These are phyloP conservation scores for Coilia nasus DNA, from an alignment of 2,797 vertebrate genomes.

Conservation along the genomic window DNA sequence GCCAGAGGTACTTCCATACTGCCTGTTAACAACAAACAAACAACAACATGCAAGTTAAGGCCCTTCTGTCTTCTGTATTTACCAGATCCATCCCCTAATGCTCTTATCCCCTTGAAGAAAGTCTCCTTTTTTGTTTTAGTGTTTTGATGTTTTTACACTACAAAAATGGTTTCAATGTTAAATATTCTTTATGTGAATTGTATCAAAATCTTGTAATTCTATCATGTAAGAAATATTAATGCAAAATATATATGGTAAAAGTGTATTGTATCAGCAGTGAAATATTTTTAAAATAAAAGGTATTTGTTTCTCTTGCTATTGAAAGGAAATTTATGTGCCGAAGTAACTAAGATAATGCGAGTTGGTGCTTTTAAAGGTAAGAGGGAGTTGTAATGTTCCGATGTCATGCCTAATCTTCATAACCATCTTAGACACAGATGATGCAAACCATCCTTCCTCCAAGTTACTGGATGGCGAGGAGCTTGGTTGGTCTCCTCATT, in stretches of 20 bases:
- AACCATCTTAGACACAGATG: neutral
- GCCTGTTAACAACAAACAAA: slow-evolving; percentile 62
- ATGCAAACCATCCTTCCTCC: neutral
- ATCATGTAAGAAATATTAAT: slow-evolving; percentile 97
- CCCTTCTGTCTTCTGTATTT: slow-evolving; percentile 14
- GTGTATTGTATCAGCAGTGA: slow-evolving; percentile 97
- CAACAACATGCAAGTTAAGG: slow-evolving; percentile 53
- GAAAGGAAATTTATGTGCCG: neutral
- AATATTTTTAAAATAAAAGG: slow-evolving; percentile 99
- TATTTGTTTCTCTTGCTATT: slow-evolving; percentile 80
- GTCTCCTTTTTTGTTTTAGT: slow-evolving; percentile 75
- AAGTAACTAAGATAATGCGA: neutral
- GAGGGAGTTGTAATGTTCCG: neutral
- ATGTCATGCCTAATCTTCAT: neutral
- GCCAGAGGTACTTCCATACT: slow-evolving; percentile 19
- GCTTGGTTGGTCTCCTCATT: slow-evolving; percentile 39
- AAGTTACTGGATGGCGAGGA: neutral
- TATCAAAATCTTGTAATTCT: slow-evolving; percentile 97
- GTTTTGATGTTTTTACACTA: slow-evolving; percentile 91
- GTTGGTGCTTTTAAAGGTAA: slow-evolving; percentile 1
- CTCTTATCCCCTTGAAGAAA: slow-evolving; percentile 53
- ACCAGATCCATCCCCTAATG: neutral
- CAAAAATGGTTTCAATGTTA: slow-evolving; percentile 83
- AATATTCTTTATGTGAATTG: slow-evolving; percentile 92
- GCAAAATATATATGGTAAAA: slow-evolving; percentile 92